These are phyloP conservation scores for Nothocercus julius DNA, from an alignment of 2,113 vertebrate species.

Conservation along the genomic window DNA sequence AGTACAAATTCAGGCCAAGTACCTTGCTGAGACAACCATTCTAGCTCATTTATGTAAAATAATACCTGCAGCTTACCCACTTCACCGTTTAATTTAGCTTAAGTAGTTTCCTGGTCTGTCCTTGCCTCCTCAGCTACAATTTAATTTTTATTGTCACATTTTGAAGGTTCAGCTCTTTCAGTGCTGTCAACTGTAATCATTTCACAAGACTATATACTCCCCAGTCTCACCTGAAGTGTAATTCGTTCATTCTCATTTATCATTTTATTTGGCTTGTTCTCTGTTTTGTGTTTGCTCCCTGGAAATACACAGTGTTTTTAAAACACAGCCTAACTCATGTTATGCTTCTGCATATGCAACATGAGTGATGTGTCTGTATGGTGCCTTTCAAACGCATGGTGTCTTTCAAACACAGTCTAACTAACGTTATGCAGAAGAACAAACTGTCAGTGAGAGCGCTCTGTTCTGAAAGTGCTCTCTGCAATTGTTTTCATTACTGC, in stretches of 20 bases:
- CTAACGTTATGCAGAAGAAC: not conserved
- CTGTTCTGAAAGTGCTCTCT: not conserved
- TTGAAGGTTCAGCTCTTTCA: not conserved
- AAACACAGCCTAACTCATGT: fast-evolving
- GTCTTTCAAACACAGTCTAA: not conserved
- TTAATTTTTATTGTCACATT: not conserved
- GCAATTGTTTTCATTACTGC: not conserved
- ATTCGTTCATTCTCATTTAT: not conserved
- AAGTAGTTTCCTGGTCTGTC: not conserved
- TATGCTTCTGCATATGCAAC: not conserved
- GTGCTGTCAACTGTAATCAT: not conserved
- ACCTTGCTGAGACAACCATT: not conserved
- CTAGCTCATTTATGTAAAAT: not conserved
- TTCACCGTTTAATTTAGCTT: not conserved
- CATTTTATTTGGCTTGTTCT: not conserved
- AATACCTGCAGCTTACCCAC: not conserved
- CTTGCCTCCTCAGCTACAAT: not conserved
- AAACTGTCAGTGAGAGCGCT: not conserved
- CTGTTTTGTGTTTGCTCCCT: not conserved
- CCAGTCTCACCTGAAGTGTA: not conserved
- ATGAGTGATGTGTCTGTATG: no score
- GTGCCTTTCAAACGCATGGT: not conserved
- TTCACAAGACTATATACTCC: not conserved
- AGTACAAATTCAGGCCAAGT: not conserved
- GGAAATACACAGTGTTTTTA: not conserved